Evolutionary conservation across 2,113 vertebrate species (phyloP).

Genomic region (Cyanistes caeruleus): DNA sequence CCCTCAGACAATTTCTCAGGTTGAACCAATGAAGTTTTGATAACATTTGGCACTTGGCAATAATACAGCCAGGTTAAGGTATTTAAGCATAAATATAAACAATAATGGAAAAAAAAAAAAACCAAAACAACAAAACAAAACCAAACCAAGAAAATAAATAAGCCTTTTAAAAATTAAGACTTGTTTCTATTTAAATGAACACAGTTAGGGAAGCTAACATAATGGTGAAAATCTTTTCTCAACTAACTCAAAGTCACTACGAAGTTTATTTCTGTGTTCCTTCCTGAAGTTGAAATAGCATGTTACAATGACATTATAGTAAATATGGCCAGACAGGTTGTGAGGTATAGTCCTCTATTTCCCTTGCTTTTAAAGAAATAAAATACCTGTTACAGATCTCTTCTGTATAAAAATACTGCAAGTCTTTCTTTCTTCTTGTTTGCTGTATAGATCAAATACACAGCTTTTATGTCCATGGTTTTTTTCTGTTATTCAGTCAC

Average conservation of each 20-base stretch:
- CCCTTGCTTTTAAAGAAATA: constrained; percentile 77
- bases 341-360: constrained; percentile 78
- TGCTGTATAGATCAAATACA: constrained; percentile 62
- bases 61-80: constrained; percentile 72
- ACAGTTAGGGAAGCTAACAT: constrained; percentile 66
- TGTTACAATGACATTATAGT: constrained; percentile 71
- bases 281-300: constrained; percentile 67
- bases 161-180: constrained; percentile 68
- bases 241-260: constrained; percentile 69
- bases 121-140: neutral
- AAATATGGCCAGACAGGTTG: constrained; percentile 75
- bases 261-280: constrained; percentile 61
- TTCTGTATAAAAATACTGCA: constrained; percentile 81
- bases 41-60: constrained; percentile 76
- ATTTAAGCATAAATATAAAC: constrained; percentile 77
- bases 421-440: constrained; percentile 67
- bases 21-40: constrained; percentile 35
- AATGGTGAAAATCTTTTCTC: constrained; percentile 46
- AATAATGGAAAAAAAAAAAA: constrained; percentile 42
- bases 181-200: constrained; percentile 67
- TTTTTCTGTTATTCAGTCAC: constrained; percentile 48
- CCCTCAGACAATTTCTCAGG: constrained; percentile 5
- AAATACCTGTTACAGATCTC: constrained; percentile 78
- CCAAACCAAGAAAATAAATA: constrained; percentile 76
- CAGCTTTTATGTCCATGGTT: constrained; percentile 44